phyloP scores from a whole-genome alignment of 1,140 invertebrate genomes.

The Pseudomyrmex cubaensis region DNA sequence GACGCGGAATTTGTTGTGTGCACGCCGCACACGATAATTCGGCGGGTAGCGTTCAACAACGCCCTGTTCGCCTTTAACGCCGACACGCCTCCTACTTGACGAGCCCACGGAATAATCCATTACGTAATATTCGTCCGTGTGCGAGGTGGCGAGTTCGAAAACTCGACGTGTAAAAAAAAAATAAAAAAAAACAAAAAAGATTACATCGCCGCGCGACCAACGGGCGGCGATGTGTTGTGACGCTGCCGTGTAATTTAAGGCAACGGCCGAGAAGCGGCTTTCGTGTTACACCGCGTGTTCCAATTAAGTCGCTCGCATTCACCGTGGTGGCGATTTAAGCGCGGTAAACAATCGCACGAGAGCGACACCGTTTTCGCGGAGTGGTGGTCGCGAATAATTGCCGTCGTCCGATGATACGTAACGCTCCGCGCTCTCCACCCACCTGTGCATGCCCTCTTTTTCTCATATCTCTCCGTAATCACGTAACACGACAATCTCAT shows the following conservation, averaged over 20 bases:
- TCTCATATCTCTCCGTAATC: conserved; percentile 21
- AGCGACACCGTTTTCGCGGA: neutral
- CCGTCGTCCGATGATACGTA: conserved; percentile 55
- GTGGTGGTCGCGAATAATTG: conserved; percentile 52
- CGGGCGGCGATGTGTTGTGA: neutral
- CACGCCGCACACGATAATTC: conserved; percentile 64
- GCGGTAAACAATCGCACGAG: conserved; percentile 71
- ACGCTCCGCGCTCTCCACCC: conserved; percentile 30
- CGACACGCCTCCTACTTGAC: conserved; percentile 35
- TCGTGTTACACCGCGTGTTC: conserved; percentile 59
- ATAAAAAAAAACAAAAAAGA: conserved; percentile 6
- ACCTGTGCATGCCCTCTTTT: conserved; percentile 25
- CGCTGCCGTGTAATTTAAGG: conserved; percentile 44
- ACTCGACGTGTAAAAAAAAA: conserved; percentile 15
- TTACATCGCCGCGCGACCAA: conserved; percentile 1
- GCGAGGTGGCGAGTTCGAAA: conserved; percentile 24
- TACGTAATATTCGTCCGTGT: conserved; percentile 10
- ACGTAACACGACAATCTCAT: conserved; percentile 51
- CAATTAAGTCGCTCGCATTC: conserved; percentile 73
- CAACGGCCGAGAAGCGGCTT: conserved; percentile 14
- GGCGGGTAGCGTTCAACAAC: neutral
- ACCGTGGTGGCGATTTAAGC: conserved; percentile 54
- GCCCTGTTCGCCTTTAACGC: conserved; percentile 29
- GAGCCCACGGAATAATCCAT: conserved; percentile 3
- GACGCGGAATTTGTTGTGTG: conserved; percentile 52